Percentiles rank a stretch among this genome's conserved stretches.
Conservation (phyloP, 2,797 vertebrate species). For the Melanotaenia boesemani region DNA sequence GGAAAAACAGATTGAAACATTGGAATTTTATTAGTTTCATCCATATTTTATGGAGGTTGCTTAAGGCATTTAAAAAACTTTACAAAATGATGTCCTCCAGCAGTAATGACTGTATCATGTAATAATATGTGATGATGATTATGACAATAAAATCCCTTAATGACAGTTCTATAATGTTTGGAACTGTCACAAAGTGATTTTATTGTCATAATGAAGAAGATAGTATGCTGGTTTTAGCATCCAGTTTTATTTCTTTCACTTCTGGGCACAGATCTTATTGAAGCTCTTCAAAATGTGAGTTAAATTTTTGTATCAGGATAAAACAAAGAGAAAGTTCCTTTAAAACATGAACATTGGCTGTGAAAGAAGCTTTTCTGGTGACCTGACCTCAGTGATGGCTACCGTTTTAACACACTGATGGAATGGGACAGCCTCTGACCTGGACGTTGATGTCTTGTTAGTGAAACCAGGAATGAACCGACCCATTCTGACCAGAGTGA, state of each 20-base stretch:
- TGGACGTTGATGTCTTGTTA: conserved; percentile 13
- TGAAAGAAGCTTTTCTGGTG: conserved; percentile 21
- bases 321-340: background rate
- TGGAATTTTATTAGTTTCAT: background rate
- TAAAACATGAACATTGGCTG: background rate
- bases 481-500: conserved; percentile 32
- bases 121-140: background rate
- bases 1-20: background rate
- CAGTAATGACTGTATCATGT: background rate
- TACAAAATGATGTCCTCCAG: background rate
- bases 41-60: background rate
- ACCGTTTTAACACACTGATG: conserved; percentile 39
- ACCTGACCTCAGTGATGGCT: conserved; percentile 9
- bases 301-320: background rate
- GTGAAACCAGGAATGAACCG: conserved; percentile 27
- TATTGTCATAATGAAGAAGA: background rate
- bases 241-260: background rate
- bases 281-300: background rate
- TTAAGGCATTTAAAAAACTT: background rate
- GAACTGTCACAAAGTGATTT: background rate
- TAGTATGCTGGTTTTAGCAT: background rate
- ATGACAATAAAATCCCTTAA: too few species aligned
- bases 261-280: background rate
- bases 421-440: conserved; percentile 26
- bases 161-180: background rate